Evolutionary conservation across 2,113 vertebrate species (phyloP).

Genomic region (Colossoma macropomum): DNA sequence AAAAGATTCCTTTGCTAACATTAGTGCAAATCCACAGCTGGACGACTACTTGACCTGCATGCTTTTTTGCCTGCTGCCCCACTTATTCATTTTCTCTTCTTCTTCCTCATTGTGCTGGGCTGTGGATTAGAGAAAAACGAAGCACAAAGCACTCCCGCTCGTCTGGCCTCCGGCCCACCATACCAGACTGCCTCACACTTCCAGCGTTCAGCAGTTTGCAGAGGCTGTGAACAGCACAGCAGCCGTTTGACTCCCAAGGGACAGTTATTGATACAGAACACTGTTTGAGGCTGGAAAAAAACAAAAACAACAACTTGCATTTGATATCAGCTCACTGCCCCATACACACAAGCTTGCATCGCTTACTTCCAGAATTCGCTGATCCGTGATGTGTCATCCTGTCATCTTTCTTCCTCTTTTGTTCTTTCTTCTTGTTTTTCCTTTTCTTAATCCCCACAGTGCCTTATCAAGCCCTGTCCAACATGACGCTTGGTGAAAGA

Average conservation of each 20-base stretch:
- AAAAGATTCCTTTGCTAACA: background rate
- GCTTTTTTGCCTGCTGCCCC: background rate
- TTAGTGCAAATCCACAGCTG: background rate
- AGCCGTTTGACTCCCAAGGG: background rate
- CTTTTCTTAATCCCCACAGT: background rate
- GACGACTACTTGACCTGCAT: background rate
- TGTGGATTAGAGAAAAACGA: background rate
- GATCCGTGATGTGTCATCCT: background rate
- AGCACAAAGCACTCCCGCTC: background rate
- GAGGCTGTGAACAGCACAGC: background rate
- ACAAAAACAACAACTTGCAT: too few species aligned
- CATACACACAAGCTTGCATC: too few species aligned
- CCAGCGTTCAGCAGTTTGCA: background rate
- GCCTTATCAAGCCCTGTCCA: background rate
- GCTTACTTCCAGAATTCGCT: background rate
- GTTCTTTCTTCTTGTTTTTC: background rate
- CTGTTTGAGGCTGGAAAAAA: background rate
- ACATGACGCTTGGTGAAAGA: background rate
- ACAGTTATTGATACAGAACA: background rate
- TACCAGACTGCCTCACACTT: background rate
- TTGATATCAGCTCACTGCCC: background rate
- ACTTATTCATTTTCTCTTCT: background rate
- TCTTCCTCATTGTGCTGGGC: too few species aligned
- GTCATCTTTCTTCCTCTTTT: background rate
- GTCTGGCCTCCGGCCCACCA: background rate